A percentile compares a stretch with the other conserved stretches of the same genome.
phyloP scores from a whole-genome alignment of 35 echinoderm and acorn worm species.

The Strongylocentrotus purpuratus region DNA sequence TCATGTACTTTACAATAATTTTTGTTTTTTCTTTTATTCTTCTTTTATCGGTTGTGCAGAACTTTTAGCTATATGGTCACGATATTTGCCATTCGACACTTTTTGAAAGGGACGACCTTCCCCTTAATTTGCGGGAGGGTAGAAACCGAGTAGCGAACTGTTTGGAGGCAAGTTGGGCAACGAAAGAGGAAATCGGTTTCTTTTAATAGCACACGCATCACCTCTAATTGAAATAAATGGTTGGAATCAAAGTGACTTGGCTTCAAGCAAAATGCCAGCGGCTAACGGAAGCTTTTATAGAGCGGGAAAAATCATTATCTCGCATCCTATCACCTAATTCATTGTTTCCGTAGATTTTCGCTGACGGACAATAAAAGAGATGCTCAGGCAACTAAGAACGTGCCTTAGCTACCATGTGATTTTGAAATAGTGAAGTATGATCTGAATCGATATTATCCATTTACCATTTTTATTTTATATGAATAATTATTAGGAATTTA shows the following conservation, averaged over 20 bases:
- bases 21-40: too few relatives aligned
- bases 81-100: neutral
- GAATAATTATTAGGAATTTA: too few relatives aligned
- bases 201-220: conserved; percentile 11
- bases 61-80: too few relatives aligned
- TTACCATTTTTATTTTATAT: too few relatives aligned
- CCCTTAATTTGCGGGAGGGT: neutral
- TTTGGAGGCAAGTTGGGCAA: neutral
- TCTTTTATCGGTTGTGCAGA: too few relatives aligned
- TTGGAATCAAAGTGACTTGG: neutral
- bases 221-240: conserved; percentile 5
- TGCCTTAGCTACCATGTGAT: neutral
- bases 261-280: neutral
- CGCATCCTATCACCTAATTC: neutral
- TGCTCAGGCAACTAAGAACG: neutral
- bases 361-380: neutral
- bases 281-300: conserved; percentile 1
- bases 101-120: neutral
- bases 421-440: neutral
- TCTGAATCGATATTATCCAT: neutral
- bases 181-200: conserved; percentile 8
- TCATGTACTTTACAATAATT: too few relatives aligned
- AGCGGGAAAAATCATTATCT: neutral
- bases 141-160: neutral
- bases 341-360: neutral